Evolutionary conservation across 2,888 invertebrate species (phyloP).

Genomic region (Acronicta psi): DNA sequence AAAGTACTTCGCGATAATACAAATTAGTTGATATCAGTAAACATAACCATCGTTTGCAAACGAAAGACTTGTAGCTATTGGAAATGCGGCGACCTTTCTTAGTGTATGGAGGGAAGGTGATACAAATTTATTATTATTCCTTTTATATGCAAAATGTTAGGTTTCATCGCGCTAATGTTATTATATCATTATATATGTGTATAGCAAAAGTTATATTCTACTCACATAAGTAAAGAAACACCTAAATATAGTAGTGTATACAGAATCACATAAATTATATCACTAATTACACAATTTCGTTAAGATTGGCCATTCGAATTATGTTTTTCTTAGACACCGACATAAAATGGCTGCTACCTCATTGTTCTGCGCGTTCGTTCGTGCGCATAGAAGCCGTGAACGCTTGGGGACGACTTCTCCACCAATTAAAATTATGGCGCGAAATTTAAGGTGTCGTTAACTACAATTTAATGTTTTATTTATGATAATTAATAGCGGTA

Average conservation of each 20-base stretch:
- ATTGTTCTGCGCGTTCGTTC: conserved; percentile 90
- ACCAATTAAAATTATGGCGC: conserved; percentile 89
- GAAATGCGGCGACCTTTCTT: conserved; percentile 72
- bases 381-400: conserved; percentile 90
- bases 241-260: conserved; percentile 84
- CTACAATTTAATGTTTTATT: conserved; percentile 71
- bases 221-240: conserved; percentile 86
- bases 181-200: conserved; percentile 72
- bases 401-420: conserved; percentile 89
- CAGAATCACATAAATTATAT: conserved; percentile 88
- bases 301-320: conserved; percentile 90
- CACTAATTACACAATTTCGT: conserved; percentile 89
- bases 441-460: conserved; percentile 87
- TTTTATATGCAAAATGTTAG: conserved; percentile 76
- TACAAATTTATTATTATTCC: conserved; percentile 77
- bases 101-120: conserved; percentile 72
- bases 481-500: conserved; percentile 60
- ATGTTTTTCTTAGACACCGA: conserved; percentile 89
- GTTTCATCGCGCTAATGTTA: conserved; percentile 81
- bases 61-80: conserved; percentile 67
- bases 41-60: conserved; percentile 70
- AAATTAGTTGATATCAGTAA: conserved; percentile 70
- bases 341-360: conserved; percentile 90
- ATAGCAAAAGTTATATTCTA: conserved; percentile 82
- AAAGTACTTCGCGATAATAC: conserved; percentile 72